Evolutionary conservation across 1,140 invertebrate species (phyloP).

Genomic region (Drosophila subpulchrella): DNA sequence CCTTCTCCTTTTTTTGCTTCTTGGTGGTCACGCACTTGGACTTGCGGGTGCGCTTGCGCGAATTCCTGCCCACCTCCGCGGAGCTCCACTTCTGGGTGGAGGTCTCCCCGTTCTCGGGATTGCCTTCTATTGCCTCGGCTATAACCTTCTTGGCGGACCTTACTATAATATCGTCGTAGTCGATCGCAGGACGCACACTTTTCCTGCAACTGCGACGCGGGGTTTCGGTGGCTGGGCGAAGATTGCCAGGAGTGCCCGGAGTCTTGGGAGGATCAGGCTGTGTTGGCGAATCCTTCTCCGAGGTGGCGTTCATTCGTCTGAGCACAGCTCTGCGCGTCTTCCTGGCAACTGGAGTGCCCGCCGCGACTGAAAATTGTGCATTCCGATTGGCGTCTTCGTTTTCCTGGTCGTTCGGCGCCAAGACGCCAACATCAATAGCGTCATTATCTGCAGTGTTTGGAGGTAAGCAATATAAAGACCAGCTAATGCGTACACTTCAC

Average conservation of each 20-base stretch:
- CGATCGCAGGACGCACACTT: conserved; percentile 63
- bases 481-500: too few species aligned
- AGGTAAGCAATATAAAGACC: neutral
- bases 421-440: conserved; percentile 11
- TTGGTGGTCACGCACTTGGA: conserved; percentile 21
- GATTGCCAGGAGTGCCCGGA: neutral
- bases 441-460: neutral
- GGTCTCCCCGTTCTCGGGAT: neutral
- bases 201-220: conserved; percentile 70
- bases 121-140: neutral
- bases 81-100: conserved; percentile 52
- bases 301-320: neutral
- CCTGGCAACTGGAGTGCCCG: conserved; percentile 35
- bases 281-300: neutral
- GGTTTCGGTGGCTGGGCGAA: conserved; percentile 33
- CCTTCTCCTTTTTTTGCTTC: neutral
- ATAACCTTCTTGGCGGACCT: conserved; percentile 50
- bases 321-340: conserved; percentile 31
- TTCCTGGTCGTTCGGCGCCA: conserved; percentile 1
- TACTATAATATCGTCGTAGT: conserved; percentile 78
- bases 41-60: conserved; percentile 57
- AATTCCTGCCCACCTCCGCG: conserved; percentile 55
- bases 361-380: neutral
- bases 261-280: conserved; percentile 10
- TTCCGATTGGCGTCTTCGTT: conserved; percentile 17